Percentiles rank a stretch among this genome's conserved stretches.
Conservation (phyloP, 2,888 invertebrate species). For the Sinotaia quadrata region DNA sequence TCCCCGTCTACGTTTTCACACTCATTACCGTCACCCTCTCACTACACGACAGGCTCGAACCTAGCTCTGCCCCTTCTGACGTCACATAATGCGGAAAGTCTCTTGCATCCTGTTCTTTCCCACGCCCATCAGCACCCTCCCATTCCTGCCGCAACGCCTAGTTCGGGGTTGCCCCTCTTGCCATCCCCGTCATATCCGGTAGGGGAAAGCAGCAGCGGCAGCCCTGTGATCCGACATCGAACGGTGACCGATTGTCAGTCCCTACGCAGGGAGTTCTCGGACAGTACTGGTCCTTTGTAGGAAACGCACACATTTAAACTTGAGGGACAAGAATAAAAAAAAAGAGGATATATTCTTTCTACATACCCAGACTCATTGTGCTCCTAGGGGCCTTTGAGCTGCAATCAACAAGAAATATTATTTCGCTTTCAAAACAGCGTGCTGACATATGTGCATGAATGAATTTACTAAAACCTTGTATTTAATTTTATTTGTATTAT, state of each 20-base stretch:
- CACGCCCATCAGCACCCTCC: conserved; percentile 32
- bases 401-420: too few species aligned
- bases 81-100: conserved; percentile 28
- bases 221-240: conserved; percentile 22
- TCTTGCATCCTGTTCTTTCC: conserved; percentile 24
- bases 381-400: too few species aligned
- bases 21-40: conserved; percentile 1
- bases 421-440: too few species aligned
- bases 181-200: conserved; percentile 33
- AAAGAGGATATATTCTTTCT: too few species aligned
- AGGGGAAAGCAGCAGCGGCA: conserved; percentile 20
- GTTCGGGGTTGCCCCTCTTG: conserved; percentile 16
- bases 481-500: too few species aligned
- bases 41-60: not conserved
- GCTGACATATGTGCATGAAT: too few species aligned
- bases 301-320: conserved; percentile 22
- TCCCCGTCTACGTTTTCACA: conserved; percentile 30
- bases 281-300: conserved; percentile 18
- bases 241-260: conserved; percentile 18
- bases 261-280: conserved; percentile 1
- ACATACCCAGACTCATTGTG: too few species aligned
- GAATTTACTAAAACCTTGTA: too few species aligned
- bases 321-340: too few species aligned
- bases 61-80: conserved; percentile 11
- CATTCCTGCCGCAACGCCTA: conserved; percentile 20